Evolutionary conservation across 1,140 invertebrate species (phyloP).

Genomic region (Drosophila hydei): DNA sequence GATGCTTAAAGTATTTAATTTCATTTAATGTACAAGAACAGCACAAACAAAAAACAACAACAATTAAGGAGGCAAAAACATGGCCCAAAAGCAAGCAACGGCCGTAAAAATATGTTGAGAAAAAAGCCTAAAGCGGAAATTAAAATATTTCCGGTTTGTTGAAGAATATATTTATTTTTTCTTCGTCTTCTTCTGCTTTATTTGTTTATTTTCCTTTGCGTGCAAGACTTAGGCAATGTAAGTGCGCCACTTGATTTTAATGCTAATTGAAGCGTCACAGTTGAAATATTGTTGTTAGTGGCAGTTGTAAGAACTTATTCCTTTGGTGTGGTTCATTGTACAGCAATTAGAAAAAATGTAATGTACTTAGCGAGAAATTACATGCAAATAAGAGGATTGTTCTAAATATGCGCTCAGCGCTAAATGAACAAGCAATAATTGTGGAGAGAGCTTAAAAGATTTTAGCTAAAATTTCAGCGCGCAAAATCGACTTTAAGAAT

Average conservation of each 20-base stretch:
- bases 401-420: background rate
- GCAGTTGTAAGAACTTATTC: conserved; percentile 6
- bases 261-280: conserved; percentile 52
- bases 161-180: conserved; percentile 34
- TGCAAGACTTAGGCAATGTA: conserved; percentile 7
- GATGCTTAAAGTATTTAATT: conserved; percentile 77
- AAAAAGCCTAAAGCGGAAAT: conserved; percentile 61
- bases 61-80: conserved; percentile 61
- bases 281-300: conserved; percentile 19
- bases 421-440: background rate
- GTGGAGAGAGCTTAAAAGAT: background rate
- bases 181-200: conserved; percentile 4
- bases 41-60: conserved; percentile 39
- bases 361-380: conserved; percentile 4
- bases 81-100: conserved; percentile 60
- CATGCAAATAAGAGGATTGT: conserved; percentile 10
- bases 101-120: conserved; percentile 18
- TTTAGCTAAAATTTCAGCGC: background rate
- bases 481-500: too few species aligned
- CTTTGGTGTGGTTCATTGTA: background rate
- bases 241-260: conserved; percentile 40
- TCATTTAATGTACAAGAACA: conserved; percentile 57
- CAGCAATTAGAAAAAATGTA: conserved; percentile 12
- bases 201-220: conserved; percentile 4
- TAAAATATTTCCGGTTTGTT: conserved; percentile 79